phyloP scores from a whole-genome alignment of 2,797 vertebrate genomes.

The Cryptoblepharus egeriae region DNA sequence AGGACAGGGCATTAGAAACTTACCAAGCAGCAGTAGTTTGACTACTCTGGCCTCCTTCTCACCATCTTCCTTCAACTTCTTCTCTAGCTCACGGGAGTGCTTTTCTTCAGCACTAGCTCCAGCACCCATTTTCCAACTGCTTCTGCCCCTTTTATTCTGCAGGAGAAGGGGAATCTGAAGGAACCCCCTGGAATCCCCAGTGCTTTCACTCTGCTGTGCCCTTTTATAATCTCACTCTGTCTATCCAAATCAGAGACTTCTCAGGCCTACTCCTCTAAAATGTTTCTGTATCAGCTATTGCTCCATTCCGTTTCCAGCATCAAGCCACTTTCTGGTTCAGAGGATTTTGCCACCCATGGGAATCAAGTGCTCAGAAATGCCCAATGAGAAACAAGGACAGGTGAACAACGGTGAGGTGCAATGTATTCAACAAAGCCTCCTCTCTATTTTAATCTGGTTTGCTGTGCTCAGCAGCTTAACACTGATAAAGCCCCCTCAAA shows the following conservation, averaged over 20 bases:
- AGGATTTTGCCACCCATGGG: constrained; percentile 79
- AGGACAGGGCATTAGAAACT: constrained; percentile 47
- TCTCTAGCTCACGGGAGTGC: constrained; percentile 94
- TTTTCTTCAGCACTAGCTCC: constrained; percentile 97
- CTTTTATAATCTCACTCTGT: background rate
- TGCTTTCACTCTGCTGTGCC: background rate
- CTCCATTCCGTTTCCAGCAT: constrained; percentile 58
- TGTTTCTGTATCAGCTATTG: constrained; percentile 61
- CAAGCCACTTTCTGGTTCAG: constrained; percentile 72
- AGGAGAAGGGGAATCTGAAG: constrained; percentile 38
- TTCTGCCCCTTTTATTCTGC: constrained; percentile 52
- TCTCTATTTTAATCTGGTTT: constrained; percentile 74
- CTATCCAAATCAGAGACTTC: background rate
- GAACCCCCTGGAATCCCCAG: constrained; percentile 54
- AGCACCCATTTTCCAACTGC: constrained; percentile 84
- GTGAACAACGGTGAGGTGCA: constrained; percentile 65
- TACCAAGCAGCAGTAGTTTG: constrained; percentile 98
- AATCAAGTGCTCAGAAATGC: constrained; percentile 72
- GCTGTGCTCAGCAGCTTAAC: constrained; percentile 79
- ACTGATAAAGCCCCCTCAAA: constrained; percentile 32
- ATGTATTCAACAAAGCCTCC: constrained; percentile 32
- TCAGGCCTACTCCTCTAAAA: background rate
- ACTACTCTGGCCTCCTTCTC: constrained; percentile 96
- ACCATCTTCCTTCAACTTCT: constrained; percentile 95
- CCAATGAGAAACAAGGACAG: constrained; percentile 90